A percentile compares a stretch with the other conserved stretches of the same genome.
Conservation (phyloP, 2,888 invertebrate species). For the Rhingia rostrata region DNA sequence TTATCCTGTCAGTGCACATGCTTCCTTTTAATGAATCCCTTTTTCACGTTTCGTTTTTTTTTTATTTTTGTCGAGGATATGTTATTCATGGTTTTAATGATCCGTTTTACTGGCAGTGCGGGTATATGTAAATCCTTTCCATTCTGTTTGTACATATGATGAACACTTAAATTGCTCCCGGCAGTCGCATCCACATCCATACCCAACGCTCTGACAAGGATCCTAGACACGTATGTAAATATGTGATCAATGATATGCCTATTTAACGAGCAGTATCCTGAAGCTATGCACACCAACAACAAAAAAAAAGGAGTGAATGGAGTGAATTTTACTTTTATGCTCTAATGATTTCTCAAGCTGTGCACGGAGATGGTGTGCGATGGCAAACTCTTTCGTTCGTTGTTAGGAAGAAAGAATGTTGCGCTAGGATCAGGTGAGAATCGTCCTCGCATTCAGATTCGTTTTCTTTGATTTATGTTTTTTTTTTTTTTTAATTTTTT, state of each 20-base stretch:
- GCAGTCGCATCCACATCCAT: conserved; percentile 17
- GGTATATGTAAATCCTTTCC: conserved; percentile 69
- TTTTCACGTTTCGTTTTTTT: conserved; percentile 44
- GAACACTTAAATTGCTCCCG: conserved; percentile 63
- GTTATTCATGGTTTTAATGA: conserved; percentile 74
- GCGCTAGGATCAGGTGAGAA: conserved; percentile 57
- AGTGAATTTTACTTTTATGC: conserved; percentile 59
- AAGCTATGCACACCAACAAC: not conserved
- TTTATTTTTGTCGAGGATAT: conserved; percentile 37
- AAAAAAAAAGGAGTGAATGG: not conserved
- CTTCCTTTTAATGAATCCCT: conserved; percentile 68
- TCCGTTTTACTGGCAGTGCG: conserved; percentile 63
- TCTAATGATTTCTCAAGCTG: conserved; percentile 73
- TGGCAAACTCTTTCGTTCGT: conserved; percentile 50
- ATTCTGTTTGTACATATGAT: conserved; percentile 66
- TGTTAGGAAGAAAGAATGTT: conserved; percentile 22
- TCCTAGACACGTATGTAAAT: conserved; percentile 74
- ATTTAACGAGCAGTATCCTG: conserved; percentile 71
- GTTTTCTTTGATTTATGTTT: conserved; percentile 58
- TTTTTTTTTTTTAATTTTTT: not conserved
- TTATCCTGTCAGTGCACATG: conserved; percentile 63
- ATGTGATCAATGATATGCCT: conserved; percentile 74
- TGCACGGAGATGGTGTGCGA: conserved; percentile 14
- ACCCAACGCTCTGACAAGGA: conserved; percentile 60
- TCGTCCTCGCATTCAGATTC: conserved; percentile 56